phyloP scores from a whole-genome alignment of 2,113 vertebrate genomes.

The Dasyornis broadbenti region DNA sequence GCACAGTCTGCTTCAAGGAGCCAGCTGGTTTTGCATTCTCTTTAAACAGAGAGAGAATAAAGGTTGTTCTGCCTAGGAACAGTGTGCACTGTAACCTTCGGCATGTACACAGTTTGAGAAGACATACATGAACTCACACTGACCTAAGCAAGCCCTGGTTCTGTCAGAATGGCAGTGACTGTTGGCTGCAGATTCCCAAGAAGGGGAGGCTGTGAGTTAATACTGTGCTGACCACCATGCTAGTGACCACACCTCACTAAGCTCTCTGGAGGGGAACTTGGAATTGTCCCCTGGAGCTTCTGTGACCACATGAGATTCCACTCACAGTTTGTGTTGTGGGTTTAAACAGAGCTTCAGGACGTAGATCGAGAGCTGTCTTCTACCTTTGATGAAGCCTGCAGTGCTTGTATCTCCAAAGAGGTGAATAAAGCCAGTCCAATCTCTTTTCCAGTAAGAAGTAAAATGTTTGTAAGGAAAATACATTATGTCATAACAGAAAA shows the following conservation, averaged over 20 bases:
- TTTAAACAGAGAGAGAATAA: not conserved
- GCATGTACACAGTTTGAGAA: not conserved
- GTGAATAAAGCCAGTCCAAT: not conserved
- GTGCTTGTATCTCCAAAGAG: not conserved
- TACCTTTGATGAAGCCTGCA: not conserved
- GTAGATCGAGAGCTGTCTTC: not conserved
- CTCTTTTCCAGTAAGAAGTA: not conserved
- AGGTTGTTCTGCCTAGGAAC: not conserved
- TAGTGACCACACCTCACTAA: not conserved
- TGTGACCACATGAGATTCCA: fast-evolving
- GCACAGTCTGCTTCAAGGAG: not conserved
- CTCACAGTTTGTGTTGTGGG: not conserved
- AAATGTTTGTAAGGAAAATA: not conserved
- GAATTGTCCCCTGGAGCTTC: not conserved
- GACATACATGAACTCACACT: not conserved
- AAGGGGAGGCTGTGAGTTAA: not conserved
- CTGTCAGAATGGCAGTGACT: not conserved
- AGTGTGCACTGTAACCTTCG: not conserved
- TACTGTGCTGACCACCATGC: not conserved
- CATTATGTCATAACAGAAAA: not conserved
- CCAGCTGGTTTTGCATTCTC: not conserved
- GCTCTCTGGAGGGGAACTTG: not conserved
- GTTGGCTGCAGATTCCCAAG: not conserved
- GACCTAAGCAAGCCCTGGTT: not conserved
- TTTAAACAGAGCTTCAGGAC: not conserved